Evolutionary conservation across 2,797 vertebrate genomes (phyloP).

Genomic region (Yasuhikotakia modesta): DNA sequence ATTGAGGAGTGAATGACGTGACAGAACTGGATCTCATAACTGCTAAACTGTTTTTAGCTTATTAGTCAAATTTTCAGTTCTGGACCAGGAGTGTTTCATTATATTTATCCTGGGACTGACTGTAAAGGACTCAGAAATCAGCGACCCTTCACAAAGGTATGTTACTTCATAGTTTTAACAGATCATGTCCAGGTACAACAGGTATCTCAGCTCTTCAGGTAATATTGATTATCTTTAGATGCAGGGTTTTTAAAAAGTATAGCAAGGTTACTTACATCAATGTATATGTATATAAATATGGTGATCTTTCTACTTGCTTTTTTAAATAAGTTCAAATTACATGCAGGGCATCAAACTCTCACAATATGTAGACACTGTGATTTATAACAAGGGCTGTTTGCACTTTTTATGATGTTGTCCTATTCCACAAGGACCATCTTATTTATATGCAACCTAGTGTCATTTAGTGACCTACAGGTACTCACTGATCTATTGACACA

Average conservation of each 20-base stretch:
- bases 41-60: slow-evolving; percentile 8
- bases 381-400: slow-evolving; percentile 6
- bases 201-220: slow-evolving; percentile 9
- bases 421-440: slow-evolving; percentile 22
- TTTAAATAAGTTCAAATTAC: slow-evolving; percentile 4
- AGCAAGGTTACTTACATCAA: not conserved
- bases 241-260: not conserved
- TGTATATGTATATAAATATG: not conserved
- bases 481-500: slow-evolving; percentile 50
- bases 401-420: slow-evolving; percentile 35
- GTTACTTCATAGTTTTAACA: slow-evolving; percentile 30
- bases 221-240: not conserved
- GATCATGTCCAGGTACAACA: not conserved
- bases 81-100: slow-evolving; percentile 2
- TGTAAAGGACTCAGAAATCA: slow-evolving; percentile 21
- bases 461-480: slow-evolving; percentile 39
- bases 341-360: not conserved
- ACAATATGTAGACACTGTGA: slow-evolving; percentile 9
- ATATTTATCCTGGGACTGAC: slow-evolving; percentile 14
- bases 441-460: slow-evolving; percentile 46
- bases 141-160: slow-evolving; percentile 45
- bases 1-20: slow-evolving; percentile 10
- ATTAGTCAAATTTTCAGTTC: slow-evolving; percentile 1
- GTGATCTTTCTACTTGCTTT: not conserved
- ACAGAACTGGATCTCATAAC: not conserved